A percentile compares a stretch with the other conserved stretches of the same genome.
These are phyloP conservation scores for Mus caroli DNA, from an alignment of 2,797 vertebrate species.

Conservation along the genomic window DNA sequence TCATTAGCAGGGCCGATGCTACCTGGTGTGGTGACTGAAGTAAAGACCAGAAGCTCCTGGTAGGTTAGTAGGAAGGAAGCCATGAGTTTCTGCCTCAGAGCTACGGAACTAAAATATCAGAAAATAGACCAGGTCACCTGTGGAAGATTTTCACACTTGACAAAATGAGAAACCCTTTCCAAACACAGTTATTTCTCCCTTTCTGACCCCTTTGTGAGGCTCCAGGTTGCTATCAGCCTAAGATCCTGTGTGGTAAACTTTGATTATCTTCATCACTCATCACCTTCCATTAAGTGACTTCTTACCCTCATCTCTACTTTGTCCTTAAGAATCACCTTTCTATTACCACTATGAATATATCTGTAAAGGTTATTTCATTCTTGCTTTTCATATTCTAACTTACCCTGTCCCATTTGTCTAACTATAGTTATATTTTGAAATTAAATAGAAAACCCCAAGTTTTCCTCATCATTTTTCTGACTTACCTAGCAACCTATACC, in stretches of 20 bases:
- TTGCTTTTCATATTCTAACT: neutral
- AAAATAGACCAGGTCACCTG: neutral
- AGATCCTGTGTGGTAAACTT: accelerated
- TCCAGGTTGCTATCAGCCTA: neutral
- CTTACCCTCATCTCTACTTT: neutral
- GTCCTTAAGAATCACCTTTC: neutral
- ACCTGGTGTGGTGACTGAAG: neutral
- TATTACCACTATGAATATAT: neutral
- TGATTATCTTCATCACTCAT: neutral
- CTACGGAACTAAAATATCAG: neutral
- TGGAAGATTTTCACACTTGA: neutral
- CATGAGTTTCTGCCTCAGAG: neutral
- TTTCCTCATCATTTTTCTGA: neutral
- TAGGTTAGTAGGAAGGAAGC: neutral
- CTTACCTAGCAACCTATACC: neutral
- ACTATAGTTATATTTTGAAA: slow-evolving; percentile 37
- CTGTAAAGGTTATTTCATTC: neutral
- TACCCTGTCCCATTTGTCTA: neutral
- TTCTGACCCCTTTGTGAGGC: neutral
- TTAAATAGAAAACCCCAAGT: neutral
- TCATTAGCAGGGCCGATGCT: neutral
- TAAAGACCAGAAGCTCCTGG: neutral
- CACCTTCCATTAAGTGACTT: neutral
- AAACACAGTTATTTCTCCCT: neutral
- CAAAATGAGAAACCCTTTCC: neutral